phyloP scores from a whole-genome alignment of 2,797 vertebrate species.

The Naso thynnoides region DNA sequence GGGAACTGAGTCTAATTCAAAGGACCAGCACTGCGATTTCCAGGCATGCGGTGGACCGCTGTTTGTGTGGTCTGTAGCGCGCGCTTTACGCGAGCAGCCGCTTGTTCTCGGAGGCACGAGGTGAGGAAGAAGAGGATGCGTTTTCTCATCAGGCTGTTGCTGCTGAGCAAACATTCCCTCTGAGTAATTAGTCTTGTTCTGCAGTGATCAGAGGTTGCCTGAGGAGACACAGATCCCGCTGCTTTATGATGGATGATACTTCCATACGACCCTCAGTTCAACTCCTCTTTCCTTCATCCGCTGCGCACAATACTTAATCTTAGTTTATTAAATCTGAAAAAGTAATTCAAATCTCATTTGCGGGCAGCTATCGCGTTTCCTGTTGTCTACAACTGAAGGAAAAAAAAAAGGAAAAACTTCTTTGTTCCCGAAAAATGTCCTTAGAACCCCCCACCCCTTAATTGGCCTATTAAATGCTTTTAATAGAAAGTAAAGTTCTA shows the following conservation, averaged over 20 bases:
- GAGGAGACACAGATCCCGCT: constrained; percentile 42
- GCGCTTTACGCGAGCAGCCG: background rate
- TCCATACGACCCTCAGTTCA: constrained; percentile 2
- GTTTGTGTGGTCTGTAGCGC: background rate
- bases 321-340: background rate
- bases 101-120: background rate
- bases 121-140: background rate
- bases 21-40: constrained; percentile 34
- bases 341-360: constrained; percentile 30
- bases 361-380: background rate
- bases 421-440: no score
- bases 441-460: no score
- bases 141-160: background rate
- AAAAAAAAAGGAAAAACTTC: no score
- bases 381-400: no score
- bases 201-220: constrained; percentile 50
- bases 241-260: constrained; percentile 62
- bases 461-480: no score
- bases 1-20: constrained; percentile 25
- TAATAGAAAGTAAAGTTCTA: no score
- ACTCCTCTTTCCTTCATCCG: constrained; percentile 17
- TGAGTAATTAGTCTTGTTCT: constrained; percentile 39
- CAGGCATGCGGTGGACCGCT: background rate
- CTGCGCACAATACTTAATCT: constrained; percentile 43
- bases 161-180: constrained; percentile 22